phyloP scores from a whole-genome alignment of 2,113 vertebrate species.

The Brachyhypopomus gauderio region DNA sequence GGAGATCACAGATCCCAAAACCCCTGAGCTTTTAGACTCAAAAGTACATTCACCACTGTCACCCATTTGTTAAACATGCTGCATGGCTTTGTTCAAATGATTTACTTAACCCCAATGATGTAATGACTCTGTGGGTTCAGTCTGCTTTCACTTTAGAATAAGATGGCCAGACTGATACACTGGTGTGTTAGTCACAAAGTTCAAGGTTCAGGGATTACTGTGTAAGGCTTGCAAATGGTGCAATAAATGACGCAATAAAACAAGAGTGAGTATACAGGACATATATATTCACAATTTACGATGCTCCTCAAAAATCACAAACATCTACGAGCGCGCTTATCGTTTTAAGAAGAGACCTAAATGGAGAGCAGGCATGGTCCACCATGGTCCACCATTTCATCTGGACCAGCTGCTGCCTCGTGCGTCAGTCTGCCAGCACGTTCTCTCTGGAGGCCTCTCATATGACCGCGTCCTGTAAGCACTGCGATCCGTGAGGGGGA shows the following conservation, averaged over 20 bases:
- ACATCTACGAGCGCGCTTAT: background rate
- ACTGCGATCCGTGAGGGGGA: background rate
- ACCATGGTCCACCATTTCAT: background rate
- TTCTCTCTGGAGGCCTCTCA: background rate
- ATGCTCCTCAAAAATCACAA: background rate
- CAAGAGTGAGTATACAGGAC: background rate
- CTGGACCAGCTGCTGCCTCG: constrained; percentile 15
- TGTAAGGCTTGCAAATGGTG: background rate
- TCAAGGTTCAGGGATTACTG: background rate
- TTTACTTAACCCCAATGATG: no score
- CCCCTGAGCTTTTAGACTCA: background rate
- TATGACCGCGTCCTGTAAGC: constrained; percentile 12
- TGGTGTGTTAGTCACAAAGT: constrained; percentile 10
- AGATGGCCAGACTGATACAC: background rate
- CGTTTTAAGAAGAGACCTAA: background rate
- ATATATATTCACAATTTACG: background rate
- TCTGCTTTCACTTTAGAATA: background rate
- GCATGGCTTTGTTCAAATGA: background rate
- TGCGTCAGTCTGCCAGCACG: background rate
- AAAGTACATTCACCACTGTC: background rate
- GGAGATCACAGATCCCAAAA: constrained; percentile 45
- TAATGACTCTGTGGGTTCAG: no score
- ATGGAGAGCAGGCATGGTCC: background rate
- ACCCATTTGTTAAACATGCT: background rate
- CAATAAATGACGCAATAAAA: constrained; percentile 12